These are phyloP conservation scores for Sciaenops ocellatus DNA, from an alignment of 2,797 vertebrate genomes.

Conservation along the genomic window DNA sequence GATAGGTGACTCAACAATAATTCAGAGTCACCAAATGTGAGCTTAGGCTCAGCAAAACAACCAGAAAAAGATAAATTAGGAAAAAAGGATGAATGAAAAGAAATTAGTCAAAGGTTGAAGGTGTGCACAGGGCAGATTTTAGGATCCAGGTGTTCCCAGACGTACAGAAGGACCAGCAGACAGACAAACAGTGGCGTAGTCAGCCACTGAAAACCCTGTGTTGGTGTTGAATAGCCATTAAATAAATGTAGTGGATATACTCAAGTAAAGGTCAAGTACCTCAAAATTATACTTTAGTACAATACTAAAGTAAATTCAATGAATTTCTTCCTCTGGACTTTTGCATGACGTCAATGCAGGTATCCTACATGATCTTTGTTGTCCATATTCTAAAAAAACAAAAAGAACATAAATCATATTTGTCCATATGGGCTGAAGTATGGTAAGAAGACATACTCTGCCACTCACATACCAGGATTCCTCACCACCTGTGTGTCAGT, in stretches of 20 bases:
- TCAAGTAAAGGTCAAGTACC: no score
- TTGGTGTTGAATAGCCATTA: no score
- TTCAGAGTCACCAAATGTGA: background rate
- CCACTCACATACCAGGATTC: constrained; percentile 19
- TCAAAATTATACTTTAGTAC: no score
- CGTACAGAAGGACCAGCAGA: no score
- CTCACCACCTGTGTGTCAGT: constrained; percentile 53
- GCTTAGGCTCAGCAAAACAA: background rate
- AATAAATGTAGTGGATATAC: no score
- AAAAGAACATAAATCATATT: constrained; percentile 1
- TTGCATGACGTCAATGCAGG: background rate
- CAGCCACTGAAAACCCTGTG: no score
- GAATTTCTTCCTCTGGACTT: background rate
- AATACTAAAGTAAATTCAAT: no score
- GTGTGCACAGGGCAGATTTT: background rate
- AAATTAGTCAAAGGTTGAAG: background rate
- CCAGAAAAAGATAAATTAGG: background rate
- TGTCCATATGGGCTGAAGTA: constrained; percentile 6
- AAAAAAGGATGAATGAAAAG: background rate
- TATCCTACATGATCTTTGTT: no score
- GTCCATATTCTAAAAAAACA: background rate
- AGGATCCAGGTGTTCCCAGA: background rate
- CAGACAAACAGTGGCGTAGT: no score
- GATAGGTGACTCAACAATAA: background rate
- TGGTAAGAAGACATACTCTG: background rate